Evolutionary conservation across 1,140 invertebrate genomes (phyloP).

Genomic region (Dryas iulia): DNA sequence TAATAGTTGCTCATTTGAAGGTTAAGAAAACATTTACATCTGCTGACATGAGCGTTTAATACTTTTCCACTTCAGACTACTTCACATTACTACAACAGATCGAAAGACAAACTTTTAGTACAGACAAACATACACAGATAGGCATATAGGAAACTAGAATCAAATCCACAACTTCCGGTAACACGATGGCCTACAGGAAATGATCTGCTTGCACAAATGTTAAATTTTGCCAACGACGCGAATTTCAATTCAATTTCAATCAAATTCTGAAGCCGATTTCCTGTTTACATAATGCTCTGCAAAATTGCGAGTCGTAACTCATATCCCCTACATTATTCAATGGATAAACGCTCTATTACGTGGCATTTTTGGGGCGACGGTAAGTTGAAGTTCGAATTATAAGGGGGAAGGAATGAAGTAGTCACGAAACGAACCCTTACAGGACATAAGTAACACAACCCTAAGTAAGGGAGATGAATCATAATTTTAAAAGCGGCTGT

Average conservation of each 20-base stretch:
- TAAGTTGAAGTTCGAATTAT: constrained; percentile 5
- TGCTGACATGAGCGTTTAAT: too few species aligned
- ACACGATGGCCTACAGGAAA: not conserved
- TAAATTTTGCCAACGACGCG: not conserved
- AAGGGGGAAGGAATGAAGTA: constrained; percentile 18
- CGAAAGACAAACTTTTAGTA: too few species aligned
- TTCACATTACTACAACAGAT: too few species aligned
- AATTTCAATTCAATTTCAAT: constrained; percentile 1
- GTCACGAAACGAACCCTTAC: not conserved
- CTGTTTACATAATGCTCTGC: constrained; percentile 13
- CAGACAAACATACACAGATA: not conserved
- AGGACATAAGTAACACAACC: not conserved
- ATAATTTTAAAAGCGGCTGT: not conserved
- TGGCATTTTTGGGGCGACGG: constrained; percentile 18
- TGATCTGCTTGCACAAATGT: not conserved
- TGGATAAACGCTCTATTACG: constrained; percentile 27
- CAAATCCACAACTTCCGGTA: not conserved
- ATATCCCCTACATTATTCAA: constrained; percentile 16
- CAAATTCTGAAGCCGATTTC: constrained; percentile 13
- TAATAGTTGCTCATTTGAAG: not conserved
- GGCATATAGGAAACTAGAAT: too few species aligned
- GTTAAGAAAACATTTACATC: not conserved
- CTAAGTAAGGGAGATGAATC: constrained; percentile 4
- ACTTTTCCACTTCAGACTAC: too few species aligned
- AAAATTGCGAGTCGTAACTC: constrained; percentile 21